Conservation (phyloP, 2,888 invertebrate species). For the Ditula angustiorana region DNA sequence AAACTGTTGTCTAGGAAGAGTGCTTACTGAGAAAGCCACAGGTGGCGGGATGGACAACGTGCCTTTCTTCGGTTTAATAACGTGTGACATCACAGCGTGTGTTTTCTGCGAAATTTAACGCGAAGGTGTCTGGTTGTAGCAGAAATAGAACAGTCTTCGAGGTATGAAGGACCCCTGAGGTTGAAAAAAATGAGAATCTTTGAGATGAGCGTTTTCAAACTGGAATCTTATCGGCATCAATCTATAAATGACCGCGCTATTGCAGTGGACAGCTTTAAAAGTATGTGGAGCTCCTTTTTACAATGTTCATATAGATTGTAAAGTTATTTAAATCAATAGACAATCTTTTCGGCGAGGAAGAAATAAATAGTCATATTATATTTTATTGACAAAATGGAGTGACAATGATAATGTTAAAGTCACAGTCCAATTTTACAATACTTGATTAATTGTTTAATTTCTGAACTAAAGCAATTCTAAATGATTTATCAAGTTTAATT, state of each 20-base stretch:
- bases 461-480: not conserved
- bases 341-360: not conserved
- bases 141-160: not conserved
- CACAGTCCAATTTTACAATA: no score
- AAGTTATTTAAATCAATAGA: not conserved
- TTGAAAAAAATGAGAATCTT: not conserved
- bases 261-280: not conserved
- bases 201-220: not conserved
- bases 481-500: constrained; percentile 21
- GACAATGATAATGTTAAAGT: no score
- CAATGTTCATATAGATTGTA: not conserved
- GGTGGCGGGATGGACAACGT: constrained; percentile 9
- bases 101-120: constrained; percentile 25
- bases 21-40: constrained; percentile 33
- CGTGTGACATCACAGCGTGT: constrained; percentile 31
- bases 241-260: not conserved
- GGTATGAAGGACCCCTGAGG: not conserved
- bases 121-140: constrained; percentile 3
- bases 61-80: constrained; percentile 10
- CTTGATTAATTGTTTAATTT: not conserved
- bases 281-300: not conserved
- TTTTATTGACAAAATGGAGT: no score
- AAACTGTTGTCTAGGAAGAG: constrained; percentile 33
- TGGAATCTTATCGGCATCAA: not conserved
- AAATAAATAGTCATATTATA: no score